phyloP scores from a whole-genome alignment of 2,797 vertebrate genomes.

The Propithecus perrieri region DNA sequence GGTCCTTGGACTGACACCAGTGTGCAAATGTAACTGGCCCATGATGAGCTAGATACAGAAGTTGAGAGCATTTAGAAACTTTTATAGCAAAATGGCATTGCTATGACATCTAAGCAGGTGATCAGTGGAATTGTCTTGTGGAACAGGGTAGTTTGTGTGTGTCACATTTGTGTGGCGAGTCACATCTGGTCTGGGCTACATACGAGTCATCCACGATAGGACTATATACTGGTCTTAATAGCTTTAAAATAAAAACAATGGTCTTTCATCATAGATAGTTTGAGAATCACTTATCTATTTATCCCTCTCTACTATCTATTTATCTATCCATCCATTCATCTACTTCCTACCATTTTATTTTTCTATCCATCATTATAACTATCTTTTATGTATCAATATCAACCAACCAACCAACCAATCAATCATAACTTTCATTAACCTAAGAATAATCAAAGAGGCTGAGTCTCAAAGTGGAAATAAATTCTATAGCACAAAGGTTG shows the following conservation, averaged over 20 bases:
- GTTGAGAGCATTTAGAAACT: background rate
- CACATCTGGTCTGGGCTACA: background rate
- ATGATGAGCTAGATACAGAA: background rate
- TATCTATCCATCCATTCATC: background rate
- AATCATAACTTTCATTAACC: background rate
- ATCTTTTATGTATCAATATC: background rate
- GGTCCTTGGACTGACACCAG: fast-evolving
- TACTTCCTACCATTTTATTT: background rate
- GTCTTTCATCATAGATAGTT: background rate
- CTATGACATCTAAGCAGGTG: background rate
- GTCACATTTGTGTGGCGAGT: background rate
- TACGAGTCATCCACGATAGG: background rate
- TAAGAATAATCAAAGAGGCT: background rate
- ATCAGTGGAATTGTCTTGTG: background rate
- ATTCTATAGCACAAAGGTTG: background rate
- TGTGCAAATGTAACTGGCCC: background rate
- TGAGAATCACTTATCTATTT: background rate
- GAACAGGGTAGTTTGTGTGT: background rate
- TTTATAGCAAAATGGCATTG: background rate
- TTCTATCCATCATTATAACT: background rate
- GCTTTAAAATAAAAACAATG: background rate
- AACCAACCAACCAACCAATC: background rate
- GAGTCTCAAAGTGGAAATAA: conserved; percentile 1
- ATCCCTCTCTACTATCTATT: background rate
- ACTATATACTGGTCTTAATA: background rate